phyloP scores from a whole-genome alignment of 2,797 vertebrate species.

The Chaetophractus vellerosus region DNA sequence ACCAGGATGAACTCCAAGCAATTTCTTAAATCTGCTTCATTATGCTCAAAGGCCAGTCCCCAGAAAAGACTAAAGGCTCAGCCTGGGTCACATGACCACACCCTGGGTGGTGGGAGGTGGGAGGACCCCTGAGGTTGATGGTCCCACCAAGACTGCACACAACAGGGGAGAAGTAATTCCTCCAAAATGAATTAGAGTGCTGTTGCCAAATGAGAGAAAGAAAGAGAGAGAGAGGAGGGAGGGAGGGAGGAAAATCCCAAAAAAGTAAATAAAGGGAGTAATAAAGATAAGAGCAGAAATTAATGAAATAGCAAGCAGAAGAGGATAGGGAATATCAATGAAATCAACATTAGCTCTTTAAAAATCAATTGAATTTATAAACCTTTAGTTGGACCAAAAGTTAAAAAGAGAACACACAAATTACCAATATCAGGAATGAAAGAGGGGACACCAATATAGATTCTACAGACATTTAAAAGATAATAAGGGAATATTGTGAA shows the following conservation, averaged over 20 bases:
- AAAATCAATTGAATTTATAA: neutral
- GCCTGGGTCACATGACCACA: neutral
- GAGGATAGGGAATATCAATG: neutral
- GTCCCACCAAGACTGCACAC: neutral
- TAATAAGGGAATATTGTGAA: slow-evolving; percentile 23
- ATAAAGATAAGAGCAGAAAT: neutral
- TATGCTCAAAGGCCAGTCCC: neutral
- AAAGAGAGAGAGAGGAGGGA: neutral
- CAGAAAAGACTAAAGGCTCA: neutral
- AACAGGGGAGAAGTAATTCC: neutral
- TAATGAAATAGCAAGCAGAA: neutral
- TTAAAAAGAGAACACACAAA: neutral
- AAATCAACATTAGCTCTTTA: slow-evolving; percentile 36
- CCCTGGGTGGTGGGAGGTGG: neutral
- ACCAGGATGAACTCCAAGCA: too few species aligned
- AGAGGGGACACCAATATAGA: neutral
- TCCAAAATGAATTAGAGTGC: neutral
- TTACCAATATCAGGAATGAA: slow-evolving; percentile 52
- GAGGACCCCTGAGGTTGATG: neutral
- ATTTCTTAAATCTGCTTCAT: neutral
- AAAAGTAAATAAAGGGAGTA: neutral
- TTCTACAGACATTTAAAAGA: slow-evolving; percentile 43
- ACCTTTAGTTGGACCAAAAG: neutral
- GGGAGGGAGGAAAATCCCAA: neutral
- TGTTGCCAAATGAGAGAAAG: neutral